Conservation (phyloP, 2,888 invertebrate species). For the Fragum fragum region DNA sequence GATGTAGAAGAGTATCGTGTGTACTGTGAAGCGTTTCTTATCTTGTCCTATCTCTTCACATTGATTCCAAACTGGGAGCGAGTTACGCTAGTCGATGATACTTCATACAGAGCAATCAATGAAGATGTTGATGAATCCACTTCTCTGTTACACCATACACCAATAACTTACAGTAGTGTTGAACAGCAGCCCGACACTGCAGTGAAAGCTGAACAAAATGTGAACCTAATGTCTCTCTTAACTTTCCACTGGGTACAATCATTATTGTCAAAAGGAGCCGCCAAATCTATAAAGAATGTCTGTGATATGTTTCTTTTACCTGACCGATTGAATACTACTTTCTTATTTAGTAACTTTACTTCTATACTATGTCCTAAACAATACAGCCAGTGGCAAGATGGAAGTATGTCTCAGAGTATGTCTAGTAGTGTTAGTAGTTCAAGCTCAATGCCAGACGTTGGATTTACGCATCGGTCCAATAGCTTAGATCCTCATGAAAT, state of each 20-base stretch:
- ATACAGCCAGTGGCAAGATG: conserved; percentile 31
- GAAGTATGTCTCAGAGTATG: conserved; percentile 24
- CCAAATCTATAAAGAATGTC: conserved; percentile 88
- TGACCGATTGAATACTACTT: conserved; percentile 76
- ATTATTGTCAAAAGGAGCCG: conserved; percentile 89
- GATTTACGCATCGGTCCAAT: conserved; percentile 8
- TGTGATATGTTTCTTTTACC: conserved; percentile 84
- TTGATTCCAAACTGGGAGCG: conserved; percentile 89
- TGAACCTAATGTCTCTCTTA: conserved; percentile 91
- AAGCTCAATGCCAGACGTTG: conserved; percentile 60
- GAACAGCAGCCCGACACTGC: conserved; percentile 30
- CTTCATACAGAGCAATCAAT: conserved; percentile 63
- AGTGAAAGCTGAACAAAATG: conserved; percentile 90
- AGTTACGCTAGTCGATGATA: conserved; percentile 62
- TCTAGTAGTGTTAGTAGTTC: conserved; percentile 35
- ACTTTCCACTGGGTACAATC: conserved; percentile 96
- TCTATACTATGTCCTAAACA: conserved; percentile 58
- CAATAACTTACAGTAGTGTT: conserved; percentile 63
- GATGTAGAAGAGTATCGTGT: conserved; percentile 76
- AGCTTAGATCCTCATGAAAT: not conserved
- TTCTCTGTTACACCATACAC: conserved; percentile 61
- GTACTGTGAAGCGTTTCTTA: conserved; percentile 87
- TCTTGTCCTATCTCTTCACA: conserved; percentile 91
- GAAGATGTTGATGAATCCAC: conserved; percentile 74
- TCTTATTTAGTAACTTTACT: conserved; percentile 76